These are phyloP conservation scores for Yponomeuta sedellus DNA, from an alignment of 2,888 invertebrate genomes.

Conservation along the genomic window DNA sequence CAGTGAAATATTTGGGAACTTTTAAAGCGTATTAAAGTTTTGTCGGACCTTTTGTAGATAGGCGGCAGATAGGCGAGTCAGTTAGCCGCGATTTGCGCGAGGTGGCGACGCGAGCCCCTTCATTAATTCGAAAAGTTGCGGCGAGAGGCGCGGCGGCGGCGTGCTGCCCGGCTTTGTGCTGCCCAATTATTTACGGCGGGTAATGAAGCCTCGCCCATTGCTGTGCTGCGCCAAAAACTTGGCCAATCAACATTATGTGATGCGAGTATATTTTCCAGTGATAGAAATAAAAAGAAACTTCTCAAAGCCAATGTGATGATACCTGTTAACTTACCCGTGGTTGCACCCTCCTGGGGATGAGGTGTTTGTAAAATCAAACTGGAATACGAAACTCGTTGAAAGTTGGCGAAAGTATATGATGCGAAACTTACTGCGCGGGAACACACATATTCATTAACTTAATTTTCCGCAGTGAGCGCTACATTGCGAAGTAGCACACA, in stretches of 20 bases:
- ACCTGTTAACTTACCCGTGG: background rate
- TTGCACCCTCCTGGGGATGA: background rate
- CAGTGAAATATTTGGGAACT: conserved; percentile 66
- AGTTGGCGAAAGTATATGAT: conserved; percentile 8
- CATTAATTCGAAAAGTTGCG: conserved; percentile 59
- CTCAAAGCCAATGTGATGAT: background rate
- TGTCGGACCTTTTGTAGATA: conserved; percentile 40
- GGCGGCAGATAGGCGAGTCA: conserved; percentile 34
- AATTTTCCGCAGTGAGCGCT: conserved; percentile 15
- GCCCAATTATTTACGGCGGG: conserved; percentile 33
- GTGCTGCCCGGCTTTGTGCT: conserved; percentile 31
- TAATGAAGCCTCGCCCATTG: conserved; percentile 37
- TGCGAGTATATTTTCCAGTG: background rate
- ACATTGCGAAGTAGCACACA: conserved; percentile 13
- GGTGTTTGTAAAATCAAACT: background rate
- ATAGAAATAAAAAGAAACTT: background rate
- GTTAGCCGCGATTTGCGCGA: conserved; percentile 19
- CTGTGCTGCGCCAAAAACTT: conserved; percentile 54
- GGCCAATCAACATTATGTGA: conserved; percentile 34
- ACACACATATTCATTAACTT: conserved; percentile 13
- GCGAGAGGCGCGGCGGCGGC: conserved; percentile 23
- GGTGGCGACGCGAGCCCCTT: conserved; percentile 39
- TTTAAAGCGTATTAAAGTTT: conserved; percentile 62
- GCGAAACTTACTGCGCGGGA: conserved; percentile 1
- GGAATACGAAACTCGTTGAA: conserved; percentile 5